Base-by-base conservation (phyloP, 1,140 invertebrate genomes). In the Rhynchophorus ferrugineus region DNA sequence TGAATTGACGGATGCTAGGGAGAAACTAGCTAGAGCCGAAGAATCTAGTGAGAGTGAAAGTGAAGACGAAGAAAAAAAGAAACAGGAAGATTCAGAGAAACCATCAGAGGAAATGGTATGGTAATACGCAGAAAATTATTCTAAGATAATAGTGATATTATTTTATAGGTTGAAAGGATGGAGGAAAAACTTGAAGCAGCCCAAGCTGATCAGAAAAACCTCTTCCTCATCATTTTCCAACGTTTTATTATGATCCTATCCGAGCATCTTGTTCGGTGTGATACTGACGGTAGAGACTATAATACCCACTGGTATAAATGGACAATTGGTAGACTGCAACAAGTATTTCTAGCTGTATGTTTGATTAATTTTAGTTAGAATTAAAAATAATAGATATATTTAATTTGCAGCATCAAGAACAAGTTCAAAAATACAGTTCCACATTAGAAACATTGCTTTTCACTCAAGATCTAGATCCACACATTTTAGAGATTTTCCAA, bases 171-270 rank as follows among this genome's bases (percentile, higher is more conserved):
- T 1, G 93, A 97, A 68, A 80, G 89, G 52, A 95, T 96, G 90
- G 94, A 97, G 69, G 95, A 97, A 69, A 87, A 87, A 59, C 69
- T 97, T 47, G 95, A 98, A 74, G 83, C 87, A 20, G 91, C 91
- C 0, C 91, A 96, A 73, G 90, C 89, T 49, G 92, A 97, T 72
- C 92, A 96, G 69, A 98, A 98, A 72, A 92, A 95, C 72, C 74
- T 98, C 14, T 98, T 98, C 66, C 80, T 98, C 7, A 96, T 98
- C 67, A 91, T 98, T 62, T 97, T 98, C 71, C 93, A 97, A 83
- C 78, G 95, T 57, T 98, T 99, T 71, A 98, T 98, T 54, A 97
- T 98, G 87, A 92, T 96, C 59, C 76, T 99, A 39, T 95, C 93
- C 0, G 95, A 98, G 71, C 94, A 98, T 76, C 78, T 98, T 57